Evolutionary conservation across 2,113 vertebrate genomes (phyloP).

Genomic region (Sinosuthora webbiana): DNA sequence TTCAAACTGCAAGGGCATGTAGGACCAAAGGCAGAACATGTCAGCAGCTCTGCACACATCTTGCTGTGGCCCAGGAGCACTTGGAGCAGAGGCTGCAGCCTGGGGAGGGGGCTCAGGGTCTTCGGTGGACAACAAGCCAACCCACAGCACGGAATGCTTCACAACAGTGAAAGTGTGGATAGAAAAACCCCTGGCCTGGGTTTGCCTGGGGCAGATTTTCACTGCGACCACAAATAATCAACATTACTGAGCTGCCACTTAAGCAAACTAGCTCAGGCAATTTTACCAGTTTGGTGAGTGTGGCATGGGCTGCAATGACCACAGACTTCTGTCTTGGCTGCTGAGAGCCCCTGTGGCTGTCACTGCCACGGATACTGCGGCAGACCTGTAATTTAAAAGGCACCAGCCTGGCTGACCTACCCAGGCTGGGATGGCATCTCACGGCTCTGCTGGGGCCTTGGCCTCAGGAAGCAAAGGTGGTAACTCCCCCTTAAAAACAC

Average conservation of each 20-base stretch:
- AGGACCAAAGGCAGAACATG: background rate
- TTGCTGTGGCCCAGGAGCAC: background rate
- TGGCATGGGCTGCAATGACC: background rate
- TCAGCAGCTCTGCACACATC: background rate
- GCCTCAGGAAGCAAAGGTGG: background rate
- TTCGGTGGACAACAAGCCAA: background rate
- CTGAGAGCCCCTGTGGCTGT: background rate
- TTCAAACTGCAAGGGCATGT: background rate
- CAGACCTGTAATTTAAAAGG: background rate
- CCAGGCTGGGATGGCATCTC: background rate
- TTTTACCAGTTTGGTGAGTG: background rate
- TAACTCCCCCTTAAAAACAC: background rate
- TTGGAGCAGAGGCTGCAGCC: background rate
- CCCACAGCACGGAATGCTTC: rapidly evolving
- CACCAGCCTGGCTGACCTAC: background rate
- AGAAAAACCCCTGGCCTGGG: background rate
- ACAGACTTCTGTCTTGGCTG: background rate
- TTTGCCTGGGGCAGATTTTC: background rate
- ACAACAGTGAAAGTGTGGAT: background rate
- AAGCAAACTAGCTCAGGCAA: background rate
- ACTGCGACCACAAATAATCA: background rate
- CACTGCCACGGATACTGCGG: rapidly evolving
- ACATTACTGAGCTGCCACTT: background rate
- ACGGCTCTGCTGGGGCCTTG: background rate
- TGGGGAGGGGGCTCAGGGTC: background rate